Percentiles rank a stretch among this genome's conserved stretches.
phyloP scores from a whole-genome alignment of 1,140 invertebrate species.

The Tetranychus cinnabarinus region DNA sequence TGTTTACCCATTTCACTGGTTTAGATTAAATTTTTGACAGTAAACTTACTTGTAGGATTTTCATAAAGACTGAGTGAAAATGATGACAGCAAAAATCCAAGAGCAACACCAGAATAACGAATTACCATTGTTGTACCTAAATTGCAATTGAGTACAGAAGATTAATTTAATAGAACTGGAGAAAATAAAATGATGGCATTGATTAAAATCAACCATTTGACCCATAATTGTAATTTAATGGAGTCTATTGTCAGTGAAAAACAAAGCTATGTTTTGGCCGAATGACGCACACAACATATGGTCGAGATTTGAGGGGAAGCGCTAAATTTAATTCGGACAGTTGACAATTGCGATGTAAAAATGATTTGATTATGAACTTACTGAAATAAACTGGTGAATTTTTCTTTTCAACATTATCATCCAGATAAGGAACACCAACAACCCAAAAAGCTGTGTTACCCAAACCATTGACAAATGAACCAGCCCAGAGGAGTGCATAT shows the following conservation, averaged over 20 bases:
- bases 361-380: background rate
- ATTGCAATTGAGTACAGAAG: background rate
- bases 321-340: too few relatives aligned
- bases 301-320: too few relatives aligned
- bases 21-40: background rate
- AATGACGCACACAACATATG: too few relatives aligned
- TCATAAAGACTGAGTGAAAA: conserved; percentile 13
- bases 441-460: conserved; percentile 14
- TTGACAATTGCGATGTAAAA: too few relatives aligned
- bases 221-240: too few relatives aligned
- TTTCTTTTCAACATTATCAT: conserved; percentile 19
- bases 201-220: background rate
- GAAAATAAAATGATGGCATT: background rate
- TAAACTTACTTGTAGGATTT: conserved; percentile 11
- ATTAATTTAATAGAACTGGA: background rate
- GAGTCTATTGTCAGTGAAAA: too few relatives aligned
- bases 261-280: too few relatives aligned
- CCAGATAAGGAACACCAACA: conserved; percentile 17
- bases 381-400: conserved; percentile 16
- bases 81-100: conserved; percentile 13
- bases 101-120: conserved; percentile 12
- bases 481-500: conserved; percentile 10
- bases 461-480: conserved; percentile 12
- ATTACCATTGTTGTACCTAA: conserved; percentile 8
- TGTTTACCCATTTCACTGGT: too few relatives aligned